Evolutionary conservation across 1,140 invertebrate species (phyloP).

Genomic region (Hypothenemus hampei): DNA sequence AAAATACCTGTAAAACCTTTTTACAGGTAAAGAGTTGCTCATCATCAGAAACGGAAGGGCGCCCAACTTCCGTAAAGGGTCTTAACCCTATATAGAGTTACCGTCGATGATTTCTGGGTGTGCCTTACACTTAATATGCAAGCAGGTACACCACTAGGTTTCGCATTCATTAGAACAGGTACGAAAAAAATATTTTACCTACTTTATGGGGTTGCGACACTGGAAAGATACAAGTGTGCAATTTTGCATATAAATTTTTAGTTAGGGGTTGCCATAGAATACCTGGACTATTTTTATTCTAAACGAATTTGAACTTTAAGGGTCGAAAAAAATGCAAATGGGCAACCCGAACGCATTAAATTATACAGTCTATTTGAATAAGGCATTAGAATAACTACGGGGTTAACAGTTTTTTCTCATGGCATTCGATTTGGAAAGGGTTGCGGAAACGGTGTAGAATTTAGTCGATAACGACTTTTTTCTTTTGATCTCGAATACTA

Average conservation of each 20-base stretch:
- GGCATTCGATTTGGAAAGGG: constrained; percentile 24
- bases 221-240: constrained; percentile 20
- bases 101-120: constrained; percentile 39
- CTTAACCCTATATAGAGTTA: constrained; percentile 8
- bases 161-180: constrained; percentile 46
- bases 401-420: constrained; percentile 41
- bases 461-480: constrained; percentile 32
- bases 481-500: constrained; percentile 3
- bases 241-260: constrained; percentile 28
- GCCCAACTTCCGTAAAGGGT: constrained; percentile 17
- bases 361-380: constrained; percentile 41
- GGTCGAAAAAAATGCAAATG: constrained; percentile 40
- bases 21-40: constrained; percentile 27
- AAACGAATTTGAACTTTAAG: constrained; percentile 39
- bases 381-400: constrained; percentile 32
- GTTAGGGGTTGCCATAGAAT: constrained; percentile 19
- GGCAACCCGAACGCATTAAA: constrained; percentile 33
- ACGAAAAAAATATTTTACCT: constrained; percentile 40
- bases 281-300: constrained; percentile 37
- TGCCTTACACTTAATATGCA: constrained; percentile 47
- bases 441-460: constrained; percentile 31
- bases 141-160: constrained; percentile 43
- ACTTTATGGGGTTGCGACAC: constrained; percentile 8
- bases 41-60: constrained; percentile 15
- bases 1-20: constrained; percentile 33